Conservation (phyloP, 2,888 invertebrate genomes). For the Lacanobia oleracea region DNA sequence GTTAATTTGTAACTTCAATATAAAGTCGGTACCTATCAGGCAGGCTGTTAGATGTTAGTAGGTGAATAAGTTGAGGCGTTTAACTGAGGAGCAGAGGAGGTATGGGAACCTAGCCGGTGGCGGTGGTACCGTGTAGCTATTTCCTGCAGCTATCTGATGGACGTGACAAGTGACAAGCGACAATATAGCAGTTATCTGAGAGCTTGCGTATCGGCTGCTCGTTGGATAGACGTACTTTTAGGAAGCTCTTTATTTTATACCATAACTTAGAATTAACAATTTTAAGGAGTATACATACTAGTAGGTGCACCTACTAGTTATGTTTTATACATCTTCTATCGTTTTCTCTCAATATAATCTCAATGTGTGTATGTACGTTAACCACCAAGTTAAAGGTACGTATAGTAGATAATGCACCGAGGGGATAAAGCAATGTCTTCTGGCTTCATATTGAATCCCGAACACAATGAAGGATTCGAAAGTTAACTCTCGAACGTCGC, state of each 20-base stretch:
- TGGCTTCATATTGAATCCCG: no score
- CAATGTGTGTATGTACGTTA: no score
- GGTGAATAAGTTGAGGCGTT: constrained; percentile 13
- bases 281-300: no score
- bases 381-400: neutral
- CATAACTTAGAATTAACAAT: neutral
- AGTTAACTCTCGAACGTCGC: no score
- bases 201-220: constrained; percentile 34
- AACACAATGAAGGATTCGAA: no score
- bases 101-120: constrained; percentile 4
- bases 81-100: neutral
- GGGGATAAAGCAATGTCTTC: no score
- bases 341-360: no score
- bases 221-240: constrained; percentile 5
- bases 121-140: constrained; percentile 23
- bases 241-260: constrained; percentile 8
- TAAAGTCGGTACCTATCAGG: neutral
- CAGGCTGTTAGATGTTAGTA: constrained; percentile 5
- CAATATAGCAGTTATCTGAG: constrained; percentile 20
- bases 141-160: constrained; percentile 55
- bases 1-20: neutral
- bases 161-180: constrained; percentile 46
- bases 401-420: no score
- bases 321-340: no score
- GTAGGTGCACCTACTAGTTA: no score